A percentile compares a stretch with the other conserved stretches of the same genome.
Conservation (phyloP, 2,113 vertebrate genomes). For the Haemorhous mexicanus region DNA sequence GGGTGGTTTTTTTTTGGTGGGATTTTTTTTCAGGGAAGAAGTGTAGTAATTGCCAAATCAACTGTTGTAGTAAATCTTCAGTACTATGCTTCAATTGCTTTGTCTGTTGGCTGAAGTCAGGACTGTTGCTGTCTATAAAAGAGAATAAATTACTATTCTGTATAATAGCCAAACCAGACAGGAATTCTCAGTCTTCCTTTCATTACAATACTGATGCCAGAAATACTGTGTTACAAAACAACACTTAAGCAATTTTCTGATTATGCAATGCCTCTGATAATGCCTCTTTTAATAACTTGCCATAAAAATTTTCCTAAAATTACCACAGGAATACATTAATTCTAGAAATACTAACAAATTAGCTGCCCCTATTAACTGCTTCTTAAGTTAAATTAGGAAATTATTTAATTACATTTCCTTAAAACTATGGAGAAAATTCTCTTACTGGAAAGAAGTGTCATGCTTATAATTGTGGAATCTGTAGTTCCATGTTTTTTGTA, state of each 20-base stretch:
- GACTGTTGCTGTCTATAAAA: neutral
- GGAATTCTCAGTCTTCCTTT: neutral
- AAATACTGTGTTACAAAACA: neutral
- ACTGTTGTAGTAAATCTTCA: neutral
- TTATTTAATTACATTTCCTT: neutral
- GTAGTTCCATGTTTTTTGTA: neutral
- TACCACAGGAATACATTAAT: neutral
- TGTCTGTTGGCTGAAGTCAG: neutral
- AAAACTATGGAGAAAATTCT: neutral
- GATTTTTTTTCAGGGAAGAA: neutral
- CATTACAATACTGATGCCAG: neutral
- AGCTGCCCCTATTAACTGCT: neutral
- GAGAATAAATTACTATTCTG: neutral
- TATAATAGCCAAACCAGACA: neutral
- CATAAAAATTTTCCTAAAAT: neutral
- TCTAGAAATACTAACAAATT: neutral
- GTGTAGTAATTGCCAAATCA: neutral
- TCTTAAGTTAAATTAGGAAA: neutral
- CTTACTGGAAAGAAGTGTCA: neutral
- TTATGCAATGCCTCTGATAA: neutral
- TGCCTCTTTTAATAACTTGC: neutral
- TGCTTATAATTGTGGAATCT: neutral
- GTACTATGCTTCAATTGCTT: neutral
- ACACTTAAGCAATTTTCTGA: neutral
- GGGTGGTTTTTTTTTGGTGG: neutral